Evolutionary conservation across 2,797 vertebrate species (phyloP).

Genomic region (Enteromius argenteus): DNA sequence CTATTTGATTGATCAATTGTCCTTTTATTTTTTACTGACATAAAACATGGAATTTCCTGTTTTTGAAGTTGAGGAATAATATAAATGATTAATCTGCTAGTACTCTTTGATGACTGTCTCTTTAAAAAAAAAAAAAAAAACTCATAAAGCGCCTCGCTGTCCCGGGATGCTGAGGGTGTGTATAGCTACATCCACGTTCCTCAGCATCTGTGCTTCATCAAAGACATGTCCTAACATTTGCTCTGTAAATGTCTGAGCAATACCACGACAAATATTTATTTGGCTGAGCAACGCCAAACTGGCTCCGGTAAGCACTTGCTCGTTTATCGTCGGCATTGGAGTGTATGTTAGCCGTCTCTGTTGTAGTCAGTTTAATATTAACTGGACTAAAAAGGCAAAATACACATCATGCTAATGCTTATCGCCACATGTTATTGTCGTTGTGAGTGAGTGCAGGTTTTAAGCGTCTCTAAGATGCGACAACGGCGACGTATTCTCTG

Average conservation of each 20-base stretch:
- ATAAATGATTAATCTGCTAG: not conserved
- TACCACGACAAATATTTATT: constrained; percentile 3
- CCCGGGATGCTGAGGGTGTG: constrained; percentile 61
- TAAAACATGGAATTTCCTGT: not conserved
- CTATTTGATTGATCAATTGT: not conserved
- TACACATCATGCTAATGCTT: not conserved
- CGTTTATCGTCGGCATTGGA: not conserved
- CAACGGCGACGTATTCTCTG: constrained; percentile 15
- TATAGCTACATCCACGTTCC: constrained; percentile 36
- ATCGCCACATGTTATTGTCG: not conserved
- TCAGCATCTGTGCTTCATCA: constrained; percentile 27
- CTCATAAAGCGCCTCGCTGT: constrained; percentile 36
- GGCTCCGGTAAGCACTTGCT: constrained; percentile 50
- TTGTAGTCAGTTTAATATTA: not conserved
- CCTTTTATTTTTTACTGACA: not conserved
- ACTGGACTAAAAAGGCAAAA: not conserved
- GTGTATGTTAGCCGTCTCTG: not conserved
- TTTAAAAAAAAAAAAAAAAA: constrained; percentile 45
- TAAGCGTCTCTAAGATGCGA: not conserved
- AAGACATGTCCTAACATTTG: constrained; percentile 15
- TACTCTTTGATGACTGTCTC: constrained; percentile 39
- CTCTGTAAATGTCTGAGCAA: constrained; percentile 20
- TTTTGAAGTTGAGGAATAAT: not conserved
- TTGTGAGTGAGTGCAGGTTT: not conserved
- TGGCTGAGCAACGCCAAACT: not conserved